These are phyloP conservation scores for Drosophila phalerata DNA, from an alignment of 2,888 invertebrate genomes.

Conservation along the genomic window DNA sequence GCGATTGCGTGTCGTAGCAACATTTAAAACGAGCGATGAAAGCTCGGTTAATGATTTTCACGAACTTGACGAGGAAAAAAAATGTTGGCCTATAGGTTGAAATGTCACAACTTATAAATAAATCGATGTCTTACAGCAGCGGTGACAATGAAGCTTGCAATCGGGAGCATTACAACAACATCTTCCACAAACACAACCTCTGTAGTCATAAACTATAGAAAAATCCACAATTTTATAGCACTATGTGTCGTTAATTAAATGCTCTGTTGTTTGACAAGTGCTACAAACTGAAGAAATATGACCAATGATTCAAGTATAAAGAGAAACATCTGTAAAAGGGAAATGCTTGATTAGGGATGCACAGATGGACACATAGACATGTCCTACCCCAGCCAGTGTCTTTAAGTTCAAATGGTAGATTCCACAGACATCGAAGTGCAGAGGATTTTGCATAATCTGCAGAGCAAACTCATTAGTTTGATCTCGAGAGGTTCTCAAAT, in stretches of 20 bases:
- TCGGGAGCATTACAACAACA: too few species aligned
- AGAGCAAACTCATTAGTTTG: constrained; percentile 62
- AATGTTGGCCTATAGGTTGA: background rate
- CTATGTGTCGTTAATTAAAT: background rate
- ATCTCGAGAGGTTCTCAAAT: constrained; percentile 1
- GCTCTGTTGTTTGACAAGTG: constrained; percentile 37
- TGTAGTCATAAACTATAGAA: too few species aligned
- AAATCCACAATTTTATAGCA: too few species aligned
- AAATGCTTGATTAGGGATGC: background rate
- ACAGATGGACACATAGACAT: background rate
- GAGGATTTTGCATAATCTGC: constrained; percentile 71
- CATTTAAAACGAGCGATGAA: constrained; percentile 15
- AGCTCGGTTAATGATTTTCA: background rate
- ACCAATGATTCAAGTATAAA: constrained; percentile 66
- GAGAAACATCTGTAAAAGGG: constrained; percentile 59
- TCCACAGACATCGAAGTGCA: constrained; percentile 63
- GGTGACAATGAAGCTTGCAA: too few species aligned
- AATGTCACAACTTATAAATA: constrained; percentile 7
- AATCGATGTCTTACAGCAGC: background rate
- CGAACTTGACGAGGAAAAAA: background rate
- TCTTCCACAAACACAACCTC: too few species aligned
- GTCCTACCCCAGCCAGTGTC: constrained; percentile 55
- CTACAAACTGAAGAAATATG: constrained; percentile 64
- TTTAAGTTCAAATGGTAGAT: constrained; percentile 70
- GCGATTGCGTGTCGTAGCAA: constrained; percentile 38